Percentiles rank a stretch among this genome's conserved stretches.
phyloP scores from a whole-genome alignment of 2,113 vertebrate species.

The Paradoxurus hermaphroditus region DNA sequence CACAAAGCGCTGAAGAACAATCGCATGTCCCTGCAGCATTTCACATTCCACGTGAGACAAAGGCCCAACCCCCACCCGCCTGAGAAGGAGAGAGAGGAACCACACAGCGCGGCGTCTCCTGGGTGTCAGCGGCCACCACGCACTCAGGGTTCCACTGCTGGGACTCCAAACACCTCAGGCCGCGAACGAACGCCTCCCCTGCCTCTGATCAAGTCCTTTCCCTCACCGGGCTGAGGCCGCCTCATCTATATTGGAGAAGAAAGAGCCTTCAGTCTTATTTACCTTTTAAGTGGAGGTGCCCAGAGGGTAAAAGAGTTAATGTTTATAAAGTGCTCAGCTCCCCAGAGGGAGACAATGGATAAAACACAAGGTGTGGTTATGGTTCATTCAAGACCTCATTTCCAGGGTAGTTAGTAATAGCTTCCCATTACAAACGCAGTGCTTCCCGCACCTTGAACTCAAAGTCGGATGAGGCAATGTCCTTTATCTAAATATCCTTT shows the following conservation, averaged over 20 bases:
- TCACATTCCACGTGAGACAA: slow-evolving; percentile 61
- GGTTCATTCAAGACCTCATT: slow-evolving; percentile 33
- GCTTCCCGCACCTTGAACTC: background rate
- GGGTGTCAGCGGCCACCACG: background rate
- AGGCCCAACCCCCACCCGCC: slow-evolving; percentile 48
- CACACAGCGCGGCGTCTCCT: background rate
- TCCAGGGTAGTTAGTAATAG: background rate
- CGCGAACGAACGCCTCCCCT: background rate
- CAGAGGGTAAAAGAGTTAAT: slow-evolving; percentile 59
- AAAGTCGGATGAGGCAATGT: background rate
- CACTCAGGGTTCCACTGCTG: background rate
- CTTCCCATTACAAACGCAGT: background rate
- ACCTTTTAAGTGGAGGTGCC: slow-evolving; percentile 60
- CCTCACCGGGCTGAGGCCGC: slow-evolving; percentile 24
- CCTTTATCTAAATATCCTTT: background rate
- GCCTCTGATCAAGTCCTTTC: slow-evolving; percentile 18
- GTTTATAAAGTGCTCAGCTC: slow-evolving; percentile 66
- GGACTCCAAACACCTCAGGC: background rate
- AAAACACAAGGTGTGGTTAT: slow-evolving; percentile 49
- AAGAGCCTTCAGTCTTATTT: slow-evolving; percentile 64
- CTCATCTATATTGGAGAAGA: slow-evolving; percentile 54
- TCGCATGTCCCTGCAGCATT: slow-evolving; percentile 52
- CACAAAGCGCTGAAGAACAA: slow-evolving; percentile 70
- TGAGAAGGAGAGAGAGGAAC: background rate
- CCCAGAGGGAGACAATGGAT: slow-evolving; percentile 25